These are phyloP conservation scores for Aplysina aerophoba DNA, from an alignment of 37 sponge, comb jelly and placozoan genomes.

Conservation along the genomic window DNA sequence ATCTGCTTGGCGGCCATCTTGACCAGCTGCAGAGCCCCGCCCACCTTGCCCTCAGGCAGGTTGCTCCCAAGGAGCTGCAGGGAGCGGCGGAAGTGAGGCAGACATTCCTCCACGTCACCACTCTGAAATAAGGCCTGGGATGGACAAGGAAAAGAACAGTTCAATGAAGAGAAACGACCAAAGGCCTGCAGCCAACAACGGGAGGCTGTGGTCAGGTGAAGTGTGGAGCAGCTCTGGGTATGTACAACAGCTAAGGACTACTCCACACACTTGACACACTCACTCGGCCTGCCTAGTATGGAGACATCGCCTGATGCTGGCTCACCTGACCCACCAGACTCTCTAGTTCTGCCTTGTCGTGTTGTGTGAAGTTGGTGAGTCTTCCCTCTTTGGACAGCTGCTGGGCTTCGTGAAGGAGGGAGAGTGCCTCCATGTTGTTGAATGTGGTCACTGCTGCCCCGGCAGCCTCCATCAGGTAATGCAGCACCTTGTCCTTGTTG, in stretches of 20 bases:
- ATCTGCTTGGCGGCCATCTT: conserved; percentile 53
- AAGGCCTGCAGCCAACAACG: background rate
- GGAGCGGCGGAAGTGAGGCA: conserved; percentile 56
- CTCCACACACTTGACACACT: background rate
- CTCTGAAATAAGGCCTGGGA: conserved; percentile 75
- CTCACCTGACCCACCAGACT: conserved; percentile 66
- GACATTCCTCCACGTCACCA: conserved; percentile 64
- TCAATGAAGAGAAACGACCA: background rate
- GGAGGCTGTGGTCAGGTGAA: background rate
- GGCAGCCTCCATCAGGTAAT: conserved; percentile 76
- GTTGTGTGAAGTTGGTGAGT: conserved; percentile 11
- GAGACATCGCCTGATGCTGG: background rate
- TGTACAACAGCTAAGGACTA: background rate
- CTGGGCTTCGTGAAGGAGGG: conserved; percentile 69
- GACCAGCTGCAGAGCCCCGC: background rate
- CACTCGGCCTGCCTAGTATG: background rate
- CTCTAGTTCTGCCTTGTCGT: conserved; percentile 51
- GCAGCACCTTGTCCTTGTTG: conserved; percentile 56
- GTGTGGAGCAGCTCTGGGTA: background rate
- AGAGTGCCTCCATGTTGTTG: conserved; percentile 81
- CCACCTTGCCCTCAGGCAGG: conserved; percentile 33
- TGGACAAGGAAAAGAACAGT: conserved; percentile 14
- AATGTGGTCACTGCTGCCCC: conserved; percentile 64
- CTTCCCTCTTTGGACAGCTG: conserved; percentile 7
- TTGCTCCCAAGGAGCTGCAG: conserved; percentile 45